These are phyloP conservation scores for Dione vanillae DNA, from an alignment of 2,888 invertebrate genomes.

Conservation along the genomic window DNA sequence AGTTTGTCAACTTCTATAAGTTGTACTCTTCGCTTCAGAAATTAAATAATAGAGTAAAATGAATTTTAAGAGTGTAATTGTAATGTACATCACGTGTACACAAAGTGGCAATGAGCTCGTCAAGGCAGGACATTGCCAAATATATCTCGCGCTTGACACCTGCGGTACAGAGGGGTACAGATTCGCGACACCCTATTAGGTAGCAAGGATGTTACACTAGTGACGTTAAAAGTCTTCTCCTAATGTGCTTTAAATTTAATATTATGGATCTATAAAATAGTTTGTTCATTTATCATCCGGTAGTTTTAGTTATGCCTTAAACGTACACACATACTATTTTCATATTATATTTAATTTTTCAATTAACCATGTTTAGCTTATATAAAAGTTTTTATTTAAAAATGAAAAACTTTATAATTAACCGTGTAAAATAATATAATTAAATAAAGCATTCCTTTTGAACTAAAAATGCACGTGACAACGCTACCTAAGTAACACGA, in stretches of 20 bases:
- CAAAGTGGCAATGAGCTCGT: background rate
- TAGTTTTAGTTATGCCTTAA: too few species aligned
- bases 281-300: too few species aligned
- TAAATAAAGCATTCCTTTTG: background rate
- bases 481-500: background rate
- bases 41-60: too few species aligned
- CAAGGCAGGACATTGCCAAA: slow-evolving; percentile 19
- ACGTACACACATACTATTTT: too few species aligned
- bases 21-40: too few species aligned
- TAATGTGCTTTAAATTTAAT: background rate
- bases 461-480: background rate
- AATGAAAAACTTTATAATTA: too few species aligned
- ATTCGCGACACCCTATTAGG: background rate
- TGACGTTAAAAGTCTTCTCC: background rate
- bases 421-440: too few species aligned
- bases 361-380: too few species aligned
- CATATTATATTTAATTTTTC: too few species aligned
- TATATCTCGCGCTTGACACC: slow-evolving; percentile 20
- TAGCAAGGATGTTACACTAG: background rate
- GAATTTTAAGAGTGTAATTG: too few species aligned
- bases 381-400: too few species aligned
- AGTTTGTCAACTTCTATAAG: too few species aligned
- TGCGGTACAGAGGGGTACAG: slow-evolving; percentile 7
- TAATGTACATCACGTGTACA: slow-evolving; percentile 4
- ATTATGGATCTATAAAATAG: background rate